A percentile compares a stretch with the other conserved stretches of the same genome.
These are phyloP conservation scores for Callyntrura sp. DNA, from an alignment of 2,888 invertebrate species.

Conservation along the genomic window DNA sequence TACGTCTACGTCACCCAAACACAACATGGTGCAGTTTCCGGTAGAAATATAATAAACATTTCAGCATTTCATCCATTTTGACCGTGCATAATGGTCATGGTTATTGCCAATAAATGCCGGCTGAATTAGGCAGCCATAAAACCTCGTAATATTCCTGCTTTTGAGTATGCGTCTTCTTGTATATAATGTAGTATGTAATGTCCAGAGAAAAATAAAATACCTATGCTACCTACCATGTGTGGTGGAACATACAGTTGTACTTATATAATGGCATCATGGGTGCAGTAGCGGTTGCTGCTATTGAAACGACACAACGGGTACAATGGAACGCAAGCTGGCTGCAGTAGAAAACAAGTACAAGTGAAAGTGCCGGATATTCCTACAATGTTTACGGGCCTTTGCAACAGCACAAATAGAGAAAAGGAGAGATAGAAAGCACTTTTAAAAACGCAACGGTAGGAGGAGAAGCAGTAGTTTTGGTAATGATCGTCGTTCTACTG, in stretches of 20 bases:
- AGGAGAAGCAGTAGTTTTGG: background rate
- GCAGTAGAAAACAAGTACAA: background rate
- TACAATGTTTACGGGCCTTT: background rate
- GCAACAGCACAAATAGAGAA: background rate
- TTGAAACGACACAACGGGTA: conserved; percentile 6
- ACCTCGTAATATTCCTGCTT: no score
- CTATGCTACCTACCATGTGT: background rate
- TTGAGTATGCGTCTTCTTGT: background rate
- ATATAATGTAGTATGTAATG: background rate
- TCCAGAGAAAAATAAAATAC: background rate
- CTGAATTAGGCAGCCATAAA: no score
- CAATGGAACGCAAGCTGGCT: background rate
- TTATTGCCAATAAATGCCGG: no score
- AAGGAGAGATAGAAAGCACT: background rate
- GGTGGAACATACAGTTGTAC: background rate
- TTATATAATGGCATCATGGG: no score
- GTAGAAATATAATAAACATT: background rate
- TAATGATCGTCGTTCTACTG: background rate
- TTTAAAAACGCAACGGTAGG: background rate
- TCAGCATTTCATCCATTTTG: no score
- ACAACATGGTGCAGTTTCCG: no score
- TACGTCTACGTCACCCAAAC: no score
- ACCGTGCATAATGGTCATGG: no score
- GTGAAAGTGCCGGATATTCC: conserved; percentile 6
- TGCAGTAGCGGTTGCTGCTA: background rate